These are phyloP conservation scores for Hemibagrus guttatus DNA, from an alignment of 2,797 vertebrate genomes.

Conservation along the genomic window DNA sequence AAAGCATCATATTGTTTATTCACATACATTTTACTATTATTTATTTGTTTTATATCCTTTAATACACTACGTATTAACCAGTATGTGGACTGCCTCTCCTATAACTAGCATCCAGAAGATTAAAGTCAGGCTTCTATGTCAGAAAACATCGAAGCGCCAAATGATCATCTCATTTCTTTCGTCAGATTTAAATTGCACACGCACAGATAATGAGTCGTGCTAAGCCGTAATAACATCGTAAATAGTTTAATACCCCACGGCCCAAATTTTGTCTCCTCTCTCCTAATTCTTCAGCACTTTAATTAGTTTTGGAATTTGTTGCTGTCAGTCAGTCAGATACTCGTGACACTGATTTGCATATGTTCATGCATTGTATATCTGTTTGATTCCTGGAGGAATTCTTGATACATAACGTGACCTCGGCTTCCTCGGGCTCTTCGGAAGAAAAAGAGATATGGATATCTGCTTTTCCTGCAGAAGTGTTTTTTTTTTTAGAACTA, in stretches of 20 bases:
- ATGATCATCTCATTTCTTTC: slow-evolving; percentile 36
- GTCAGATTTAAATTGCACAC: slow-evolving; percentile 34
- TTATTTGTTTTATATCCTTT: too few relatives aligned
- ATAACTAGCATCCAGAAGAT: not conserved
- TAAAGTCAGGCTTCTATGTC: slow-evolving; percentile 20
- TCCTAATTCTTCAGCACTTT: slow-evolving; percentile 17
- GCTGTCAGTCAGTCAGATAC: slow-evolving; percentile 36
- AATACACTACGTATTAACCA: too few relatives aligned
- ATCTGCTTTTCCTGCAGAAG: not conserved
- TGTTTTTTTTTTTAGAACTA: not conserved
- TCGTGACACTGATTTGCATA: slow-evolving; percentile 33
- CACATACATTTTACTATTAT: not conserved
- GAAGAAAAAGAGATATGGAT: not conserved
- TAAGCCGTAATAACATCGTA: slow-evolving; percentile 39
- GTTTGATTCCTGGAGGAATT: slow-evolving; percentile 18
- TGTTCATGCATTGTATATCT: slow-evolving; percentile 17
- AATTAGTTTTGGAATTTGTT: slow-evolving; percentile 40
- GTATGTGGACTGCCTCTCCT: not conserved
- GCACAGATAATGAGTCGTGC: slow-evolving; percentile 31
- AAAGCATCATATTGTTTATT: not conserved
- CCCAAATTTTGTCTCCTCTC: slow-evolving; percentile 19
- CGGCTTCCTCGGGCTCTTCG: not conserved
- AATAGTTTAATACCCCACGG: slow-evolving; percentile 35
- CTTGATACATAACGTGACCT: slow-evolving; percentile 7
- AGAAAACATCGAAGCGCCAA: slow-evolving; percentile 16